These are phyloP conservation scores for Stigmatopora nigra DNA, from an alignment of 2,113 vertebrate genomes.

Conservation along the genomic window DNA sequence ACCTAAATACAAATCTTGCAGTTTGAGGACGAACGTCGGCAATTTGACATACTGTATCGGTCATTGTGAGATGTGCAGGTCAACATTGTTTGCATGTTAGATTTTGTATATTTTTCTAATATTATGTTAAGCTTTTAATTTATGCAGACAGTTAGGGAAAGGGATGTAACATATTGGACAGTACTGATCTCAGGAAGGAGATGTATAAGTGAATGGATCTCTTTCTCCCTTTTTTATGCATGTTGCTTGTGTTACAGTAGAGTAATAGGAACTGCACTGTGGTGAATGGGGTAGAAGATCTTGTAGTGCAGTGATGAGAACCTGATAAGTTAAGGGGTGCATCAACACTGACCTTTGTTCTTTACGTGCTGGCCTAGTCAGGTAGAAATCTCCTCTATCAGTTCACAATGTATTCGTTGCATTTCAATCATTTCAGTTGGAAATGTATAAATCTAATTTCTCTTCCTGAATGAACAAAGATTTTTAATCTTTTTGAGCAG, in stretches of 20 bases:
- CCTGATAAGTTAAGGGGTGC: constrained; percentile 13
- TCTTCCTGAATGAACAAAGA: constrained; percentile 26
- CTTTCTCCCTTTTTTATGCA: constrained; percentile 31
- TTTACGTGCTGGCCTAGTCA: constrained; percentile 16
- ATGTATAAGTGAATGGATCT: constrained; percentile 47
- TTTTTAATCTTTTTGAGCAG: constrained; percentile 43
- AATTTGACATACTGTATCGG: constrained; percentile 38
- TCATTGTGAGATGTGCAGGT: constrained; percentile 32
- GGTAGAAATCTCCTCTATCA: constrained; percentile 12
- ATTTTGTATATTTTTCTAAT: constrained; percentile 42
- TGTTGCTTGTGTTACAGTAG: constrained; percentile 39
- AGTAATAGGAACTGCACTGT: constrained; percentile 40
- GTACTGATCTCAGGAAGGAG: constrained; percentile 45
- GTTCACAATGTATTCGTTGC: background rate
- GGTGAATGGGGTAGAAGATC: constrained; percentile 48
- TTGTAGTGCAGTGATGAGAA: constrained; percentile 19
- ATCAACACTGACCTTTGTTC: constrained; percentile 38
- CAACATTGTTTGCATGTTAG: constrained; percentile 23
- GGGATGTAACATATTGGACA: constrained; percentile 49
- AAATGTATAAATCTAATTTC: constrained; percentile 19
- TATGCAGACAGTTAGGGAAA: constrained; percentile 53
- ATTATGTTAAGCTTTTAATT: constrained; percentile 67
- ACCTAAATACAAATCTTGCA: constrained; percentile 55
- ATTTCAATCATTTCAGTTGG: background rate
- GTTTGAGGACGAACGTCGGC: constrained; percentile 22